Base-by-base conservation (phyloP, 2,113 vertebrate species). In the Penelope pileata region DNA sequence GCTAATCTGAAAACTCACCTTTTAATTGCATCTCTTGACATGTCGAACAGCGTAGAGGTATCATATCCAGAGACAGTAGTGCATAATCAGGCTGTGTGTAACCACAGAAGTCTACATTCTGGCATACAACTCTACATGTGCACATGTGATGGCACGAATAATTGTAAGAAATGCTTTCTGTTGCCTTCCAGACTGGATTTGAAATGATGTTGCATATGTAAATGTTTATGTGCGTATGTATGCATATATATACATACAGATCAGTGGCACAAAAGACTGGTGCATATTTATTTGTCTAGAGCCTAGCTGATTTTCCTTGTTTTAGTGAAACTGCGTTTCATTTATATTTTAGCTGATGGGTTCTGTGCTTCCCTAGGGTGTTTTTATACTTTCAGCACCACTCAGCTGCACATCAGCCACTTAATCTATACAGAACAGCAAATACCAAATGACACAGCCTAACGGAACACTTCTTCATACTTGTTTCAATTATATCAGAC, bases 1-100 rank as follows among this genome's bases (percentile, higher is more conserved):
- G 43, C 78, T 93, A 82, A 94, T 93, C 78, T 92, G 62, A 95
- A 97, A 97, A 88, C 9, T 74, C 91, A 79, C 50, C 92, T 92
- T 95, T 94, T 94, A 93, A 96, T 78, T 96, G 51, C 53, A 95
- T 38, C 74, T 68, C n/a, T 94, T 96, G 86, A 92, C 51, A 82
- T 8, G 51, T 92, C 88, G 86, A 97, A 94, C 50, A 36, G 0
- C 24, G 22, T 70, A 82, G 18, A 90, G 88, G 56, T n/a, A 91
- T 75, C 86, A 27, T 84, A 45, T 45, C 89, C 88, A 95, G 83
- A 97, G 91, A 29, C 43, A 88, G n/a, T 27, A 54, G 54, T 43
- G 66, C 43, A 85, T 85, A 67, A 94, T 93, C 86, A 91, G 80
- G 74, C 3, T 89, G 75, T 72, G 81, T 21, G 76, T 83, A 79